These are phyloP conservation scores for Melanotaenia boesemani DNA, from an alignment of 2,797 vertebrate genomes.

Conservation along the genomic window DNA sequence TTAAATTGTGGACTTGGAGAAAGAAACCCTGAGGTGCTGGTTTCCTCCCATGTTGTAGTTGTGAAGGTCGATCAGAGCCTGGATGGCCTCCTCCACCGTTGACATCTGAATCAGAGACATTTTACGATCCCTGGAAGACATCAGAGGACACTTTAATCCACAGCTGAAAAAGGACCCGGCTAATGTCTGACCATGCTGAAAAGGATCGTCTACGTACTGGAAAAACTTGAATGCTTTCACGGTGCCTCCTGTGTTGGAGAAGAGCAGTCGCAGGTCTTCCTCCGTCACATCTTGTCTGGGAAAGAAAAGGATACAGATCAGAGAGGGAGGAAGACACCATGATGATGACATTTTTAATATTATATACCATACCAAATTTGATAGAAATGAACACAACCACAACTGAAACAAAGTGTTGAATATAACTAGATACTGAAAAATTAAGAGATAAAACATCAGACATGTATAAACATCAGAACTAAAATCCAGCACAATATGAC, in stretches of 20 bases:
- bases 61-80: conserved; percentile 96
- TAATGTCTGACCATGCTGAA: not conserved
- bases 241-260: conserved; percentile 94
- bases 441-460: too few species aligned
- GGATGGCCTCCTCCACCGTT: conserved; percentile 96
- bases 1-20: conserved; percentile 97
- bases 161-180: not conserved
- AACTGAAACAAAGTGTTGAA: too few species aligned
- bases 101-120: conserved; percentile 99
- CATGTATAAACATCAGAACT: too few species aligned
- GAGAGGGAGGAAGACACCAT: not conserved
- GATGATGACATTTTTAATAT: too few species aligned
- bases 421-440: too few species aligned
- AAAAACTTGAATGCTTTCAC: conserved; percentile 99
- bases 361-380: too few species aligned
- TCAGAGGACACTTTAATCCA: not conserved
- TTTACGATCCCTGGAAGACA: conserved; percentile 91
- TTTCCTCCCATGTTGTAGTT: conserved; percentile 98
- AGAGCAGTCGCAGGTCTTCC: conserved; percentile 93
- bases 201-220: conserved; percentile 86
- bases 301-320: conserved; percentile 33
- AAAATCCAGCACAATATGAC: too few species aligned
- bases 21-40: conserved; percentile 97
- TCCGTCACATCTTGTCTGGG: conserved; percentile 92
- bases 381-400: too few species aligned